A percentile compares a stretch with the other conserved stretches of the same genome.
phyloP scores from a whole-genome alignment of 2,888 invertebrate species.

The Xylocampa areola region DNA sequence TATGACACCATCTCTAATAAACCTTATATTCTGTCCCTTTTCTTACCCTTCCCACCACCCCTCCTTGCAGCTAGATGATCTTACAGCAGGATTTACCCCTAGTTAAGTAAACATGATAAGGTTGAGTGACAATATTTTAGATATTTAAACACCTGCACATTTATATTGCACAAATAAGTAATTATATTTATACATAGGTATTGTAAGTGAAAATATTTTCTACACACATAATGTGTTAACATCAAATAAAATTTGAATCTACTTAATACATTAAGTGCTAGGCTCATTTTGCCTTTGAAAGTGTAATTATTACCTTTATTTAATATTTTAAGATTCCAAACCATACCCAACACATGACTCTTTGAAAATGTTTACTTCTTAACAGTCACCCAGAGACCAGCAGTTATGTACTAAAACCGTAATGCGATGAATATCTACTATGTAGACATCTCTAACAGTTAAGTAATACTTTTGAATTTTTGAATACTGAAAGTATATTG shows the following conservation, averaged over 20 bases:
- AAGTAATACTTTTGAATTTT: constrained; percentile 61
- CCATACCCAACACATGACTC: too few species aligned
- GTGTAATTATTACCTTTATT: constrained; percentile 9
- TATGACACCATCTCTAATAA: too few species aligned
- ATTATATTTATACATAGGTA: neutral
- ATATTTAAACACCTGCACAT: neutral
- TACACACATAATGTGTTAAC: neutral
- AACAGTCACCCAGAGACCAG: constrained; percentile 8
- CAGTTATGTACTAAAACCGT: constrained; percentile 22
- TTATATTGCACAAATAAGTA: neutral
- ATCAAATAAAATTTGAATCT: neutral
- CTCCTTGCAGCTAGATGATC: too few species aligned
- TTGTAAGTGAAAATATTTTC: neutral
- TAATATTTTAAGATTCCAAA: constrained; percentile 7
- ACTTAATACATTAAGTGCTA: neutral
- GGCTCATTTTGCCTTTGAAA: constrained; percentile 8
- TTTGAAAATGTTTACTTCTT: neutral
- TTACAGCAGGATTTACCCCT: too few species aligned
- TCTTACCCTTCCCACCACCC: too few species aligned
- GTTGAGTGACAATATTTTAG: too few species aligned
- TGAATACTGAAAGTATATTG: constrained; percentile 57
- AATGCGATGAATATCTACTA: constrained; percentile 49
- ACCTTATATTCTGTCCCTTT: too few species aligned
- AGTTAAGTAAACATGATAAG: too few species aligned
- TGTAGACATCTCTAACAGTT: constrained; percentile 51